Conservation (phyloP, 1,140 invertebrate species). For the Brachionus rotundiformis region DNA sequence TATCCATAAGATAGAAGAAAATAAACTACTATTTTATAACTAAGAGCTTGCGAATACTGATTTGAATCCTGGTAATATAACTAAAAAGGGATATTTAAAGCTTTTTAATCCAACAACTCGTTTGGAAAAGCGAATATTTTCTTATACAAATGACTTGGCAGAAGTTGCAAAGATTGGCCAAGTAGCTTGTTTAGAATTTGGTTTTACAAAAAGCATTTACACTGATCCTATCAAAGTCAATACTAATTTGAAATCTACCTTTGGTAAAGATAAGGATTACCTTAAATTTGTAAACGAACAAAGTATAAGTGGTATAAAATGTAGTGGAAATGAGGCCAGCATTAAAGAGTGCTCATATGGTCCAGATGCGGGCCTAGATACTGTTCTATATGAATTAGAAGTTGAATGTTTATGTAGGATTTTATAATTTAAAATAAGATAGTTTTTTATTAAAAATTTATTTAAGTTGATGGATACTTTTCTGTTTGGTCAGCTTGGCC, state of each 20-base stretch:
- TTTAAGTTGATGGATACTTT: conserved; percentile 32
- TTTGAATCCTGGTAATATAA: conserved; percentile 15
- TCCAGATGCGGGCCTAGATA: not conserved
- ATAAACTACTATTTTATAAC: not conserved
- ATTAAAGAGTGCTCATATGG: conserved; percentile 32
- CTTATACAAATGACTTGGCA: not conserved
- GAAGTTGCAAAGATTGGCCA: not conserved
- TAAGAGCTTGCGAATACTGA: conserved; percentile 3
- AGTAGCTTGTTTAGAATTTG: conserved; percentile 47
- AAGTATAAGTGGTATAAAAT: conserved; percentile 15
- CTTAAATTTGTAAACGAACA: not conserved
- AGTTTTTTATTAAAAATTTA: not conserved
- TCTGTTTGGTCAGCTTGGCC: conserved; percentile 72
- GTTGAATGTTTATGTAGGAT: conserved; percentile 45
- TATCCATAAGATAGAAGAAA: not conserved
- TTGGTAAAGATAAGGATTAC: not conserved
- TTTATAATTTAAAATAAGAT: not conserved
- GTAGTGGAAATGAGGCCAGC: not conserved
- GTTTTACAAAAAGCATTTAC: not conserved
- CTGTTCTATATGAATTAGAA: conserved; percentile 31
- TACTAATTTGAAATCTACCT: not conserved
- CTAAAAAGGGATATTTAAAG: conserved; percentile 4
- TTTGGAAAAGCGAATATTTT: not conserved
- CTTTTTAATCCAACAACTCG: not conserved
- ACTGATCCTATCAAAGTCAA: not conserved